Percentiles rank a stretch among this genome's conserved stretches.
Evolutionary conservation across 2,888 invertebrate genomes (phyloP).

Genomic region (Drosophila demipolita): DNA sequence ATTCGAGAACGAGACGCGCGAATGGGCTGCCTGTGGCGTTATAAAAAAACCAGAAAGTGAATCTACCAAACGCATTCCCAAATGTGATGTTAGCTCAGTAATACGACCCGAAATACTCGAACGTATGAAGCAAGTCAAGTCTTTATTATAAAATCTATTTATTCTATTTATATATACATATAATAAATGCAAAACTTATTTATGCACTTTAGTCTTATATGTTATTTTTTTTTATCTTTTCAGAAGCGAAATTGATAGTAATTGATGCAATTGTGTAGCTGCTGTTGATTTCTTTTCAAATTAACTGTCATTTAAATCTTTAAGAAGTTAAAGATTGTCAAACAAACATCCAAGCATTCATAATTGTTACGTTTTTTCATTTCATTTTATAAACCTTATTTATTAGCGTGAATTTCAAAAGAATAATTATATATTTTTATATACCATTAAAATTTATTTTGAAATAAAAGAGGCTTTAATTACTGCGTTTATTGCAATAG

Average conservation of each 20-base stretch:
- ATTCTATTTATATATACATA: neutral
- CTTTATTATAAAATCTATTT: slow-evolving; percentile 7
- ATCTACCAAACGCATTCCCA: slow-evolving; percentile 5
- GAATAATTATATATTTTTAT: neutral
- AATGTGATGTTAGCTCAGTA: slow-evolving; percentile 16
- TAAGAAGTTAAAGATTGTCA: neutral
- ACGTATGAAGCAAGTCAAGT: slow-evolving; percentile 45
- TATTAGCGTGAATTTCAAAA: too few relatives aligned
- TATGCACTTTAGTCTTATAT: slow-evolving; percentile 1
- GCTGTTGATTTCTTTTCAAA: neutral
- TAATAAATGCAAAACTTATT: slow-evolving; percentile 9
- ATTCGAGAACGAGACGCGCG: slow-evolving; percentile 43
- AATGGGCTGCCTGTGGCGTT: slow-evolving; percentile 50
- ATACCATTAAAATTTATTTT: neutral
- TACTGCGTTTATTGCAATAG: neutral
- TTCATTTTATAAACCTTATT: too few relatives aligned
- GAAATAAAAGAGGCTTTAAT: neutral
- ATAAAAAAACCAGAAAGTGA: neutral
- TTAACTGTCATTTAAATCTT: neutral
- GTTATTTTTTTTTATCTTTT: slow-evolving; percentile 45
- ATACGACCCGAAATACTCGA: slow-evolving; percentile 50
- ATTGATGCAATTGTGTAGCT: neutral
- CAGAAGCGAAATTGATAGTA: slow-evolving; percentile 36
- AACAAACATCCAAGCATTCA: neutral
- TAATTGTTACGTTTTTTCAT: neutral